Evolutionary conservation across 2,888 invertebrate species (phyloP).

Genomic region (Hypomecis punctinalis): DNA sequence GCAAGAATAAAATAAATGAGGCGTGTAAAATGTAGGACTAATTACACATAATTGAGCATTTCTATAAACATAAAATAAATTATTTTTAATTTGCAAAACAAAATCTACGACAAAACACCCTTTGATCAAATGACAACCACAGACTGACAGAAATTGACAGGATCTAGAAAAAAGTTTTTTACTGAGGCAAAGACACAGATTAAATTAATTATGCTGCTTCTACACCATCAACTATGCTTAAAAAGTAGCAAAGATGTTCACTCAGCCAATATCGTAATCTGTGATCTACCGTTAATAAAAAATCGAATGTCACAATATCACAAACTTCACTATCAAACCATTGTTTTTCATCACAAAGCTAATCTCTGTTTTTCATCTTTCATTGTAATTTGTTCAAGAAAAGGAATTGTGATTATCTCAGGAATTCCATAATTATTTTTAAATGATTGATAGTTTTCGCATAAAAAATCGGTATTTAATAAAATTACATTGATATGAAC

Average conservation of each 20-base stretch:
- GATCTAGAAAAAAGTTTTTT: no score
- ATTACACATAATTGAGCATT: constrained; percentile 26
- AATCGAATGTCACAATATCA: neutral
- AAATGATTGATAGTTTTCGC: neutral
- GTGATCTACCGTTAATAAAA: no score
- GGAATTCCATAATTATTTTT: constrained; percentile 1
- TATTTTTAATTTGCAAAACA: constrained; percentile 23
- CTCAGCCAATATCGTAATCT: no score
- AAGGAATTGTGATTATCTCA: neutral
- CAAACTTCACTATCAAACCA: neutral
- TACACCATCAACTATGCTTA: no score
- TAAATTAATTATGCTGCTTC: no score
- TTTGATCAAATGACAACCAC: constrained; percentile 23
- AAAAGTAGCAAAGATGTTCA: no score
- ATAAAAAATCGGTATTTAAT: constrained; percentile 7
- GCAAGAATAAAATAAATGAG: constrained; percentile 7
- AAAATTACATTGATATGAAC: constrained; percentile 60
- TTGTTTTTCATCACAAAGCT: neutral
- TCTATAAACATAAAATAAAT: constrained; percentile 13
- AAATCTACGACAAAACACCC: constrained; percentile 32
- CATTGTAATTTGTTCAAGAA: neutral
- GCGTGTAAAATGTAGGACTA: neutral
- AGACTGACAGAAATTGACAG: constrained; percentile 5
- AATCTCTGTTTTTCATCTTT: neutral
- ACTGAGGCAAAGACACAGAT: no score